Base-by-base conservation (phyloP, 2,113 vertebrate genomes). In the Pantherophis guttatus region DNA sequence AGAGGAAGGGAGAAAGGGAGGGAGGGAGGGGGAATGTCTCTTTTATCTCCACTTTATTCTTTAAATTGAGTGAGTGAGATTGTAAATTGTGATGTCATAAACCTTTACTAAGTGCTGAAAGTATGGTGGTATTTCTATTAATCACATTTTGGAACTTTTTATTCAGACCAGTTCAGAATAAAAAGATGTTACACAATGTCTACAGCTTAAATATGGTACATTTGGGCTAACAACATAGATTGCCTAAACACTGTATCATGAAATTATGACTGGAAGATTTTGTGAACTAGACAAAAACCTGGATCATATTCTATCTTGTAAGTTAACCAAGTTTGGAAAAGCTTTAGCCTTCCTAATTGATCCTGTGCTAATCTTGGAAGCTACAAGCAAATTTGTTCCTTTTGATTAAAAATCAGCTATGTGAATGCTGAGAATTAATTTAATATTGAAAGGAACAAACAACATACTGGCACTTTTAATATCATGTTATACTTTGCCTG, bases 401-500 rank as follows among this genome's bases (percentile, higher is more conserved):
- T 39, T 57, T 81, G 52, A n/a, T 53, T 65, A 17, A 33, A 50
- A 58, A 19, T 11, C 95, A 92, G 75, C 94, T 94, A 95, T 88
- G 90, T 94, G 95, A 88, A 93, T 93, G 92, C 89, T 89, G 91
- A 96, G 85, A 93, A 92, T 94, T 96, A 95, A 94, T 94, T 97
- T 94, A 86, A 48, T 24, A 86, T 44, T 93, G 3, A 0, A 57
- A 0, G 10, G 92, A 93, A 91, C 94, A 95, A 62, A 90, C 87
- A 95, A 92, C 91, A 93, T 91, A 88, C 88, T 96, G 96, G 93
- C 93, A 92, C 93, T 95, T 95, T 50, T 55, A 44, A 91, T 96
- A 92, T 96, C 95, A 94, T 96, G 95, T 89, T 96, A 92, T 91
- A 93, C 94, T 94, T 92, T 96, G 95, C 95, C 93, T 93, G 48